A percentile compares a stretch with the other conserved stretches of the same genome.
Evolutionary conservation across 2,113 vertebrate species (phyloP).

Genomic region (Chaetodon auriga): DNA sequence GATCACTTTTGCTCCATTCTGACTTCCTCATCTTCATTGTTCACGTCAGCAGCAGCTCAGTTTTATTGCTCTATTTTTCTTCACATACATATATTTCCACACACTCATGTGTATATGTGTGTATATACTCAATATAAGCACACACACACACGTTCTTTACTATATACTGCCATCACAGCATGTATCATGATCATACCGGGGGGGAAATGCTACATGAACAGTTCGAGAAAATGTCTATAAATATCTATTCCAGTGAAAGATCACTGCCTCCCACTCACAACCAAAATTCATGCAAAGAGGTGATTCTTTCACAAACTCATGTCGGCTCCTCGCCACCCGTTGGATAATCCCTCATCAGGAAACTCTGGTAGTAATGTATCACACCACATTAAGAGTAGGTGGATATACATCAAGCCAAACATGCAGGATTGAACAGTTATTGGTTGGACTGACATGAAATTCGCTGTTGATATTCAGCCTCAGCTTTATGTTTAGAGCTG

Average conservation of each 20-base stretch:
- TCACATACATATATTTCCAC: too few relatives aligned
- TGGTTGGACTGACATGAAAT: not conserved
- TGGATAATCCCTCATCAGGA: not conserved
- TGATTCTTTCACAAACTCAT: not conserved
- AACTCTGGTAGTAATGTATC: not conserved
- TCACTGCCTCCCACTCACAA: not conserved
- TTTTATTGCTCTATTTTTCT: not conserved
- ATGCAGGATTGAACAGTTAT: too few relatives aligned
- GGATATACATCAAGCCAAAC: not conserved
- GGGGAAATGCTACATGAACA: not conserved
- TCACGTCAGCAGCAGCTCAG: not conserved
- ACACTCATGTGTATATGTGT: too few relatives aligned
- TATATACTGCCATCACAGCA: too few relatives aligned
- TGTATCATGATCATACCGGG: not conserved
- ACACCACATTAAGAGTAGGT: not conserved
- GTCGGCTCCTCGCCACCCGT: not conserved
- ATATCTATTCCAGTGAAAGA: not conserved
- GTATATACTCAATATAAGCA: too few relatives aligned
- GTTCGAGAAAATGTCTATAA: not conserved
- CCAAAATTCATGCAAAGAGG: not conserved
- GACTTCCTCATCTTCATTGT: not conserved
- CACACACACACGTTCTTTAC: too few relatives aligned
- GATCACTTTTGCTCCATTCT: not conserved
- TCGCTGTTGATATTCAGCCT: not conserved
- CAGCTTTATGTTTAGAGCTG: too few relatives aligned